phyloP scores from a whole-genome alignment of 2,888 invertebrate species.

The Pammene fasciana region DNA sequence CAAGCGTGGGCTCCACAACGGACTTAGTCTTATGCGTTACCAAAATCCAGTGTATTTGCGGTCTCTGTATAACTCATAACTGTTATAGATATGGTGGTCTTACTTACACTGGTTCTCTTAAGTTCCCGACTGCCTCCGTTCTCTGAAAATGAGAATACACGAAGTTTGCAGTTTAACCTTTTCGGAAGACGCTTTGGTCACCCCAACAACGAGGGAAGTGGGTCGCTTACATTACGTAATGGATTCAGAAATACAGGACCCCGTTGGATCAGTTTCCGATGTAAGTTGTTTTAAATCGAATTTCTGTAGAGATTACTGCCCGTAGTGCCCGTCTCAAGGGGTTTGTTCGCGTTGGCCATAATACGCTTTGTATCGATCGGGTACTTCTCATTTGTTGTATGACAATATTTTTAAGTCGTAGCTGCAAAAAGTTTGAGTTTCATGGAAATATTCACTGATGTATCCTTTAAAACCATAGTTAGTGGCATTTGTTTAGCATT shows the following conservation, averaged over 20 bases:
- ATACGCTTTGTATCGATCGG: constrained; percentile 22
- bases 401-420: background rate
- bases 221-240: constrained; percentile 67
- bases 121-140: constrained; percentile 26
- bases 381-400: background rate
- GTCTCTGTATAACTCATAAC: background rate
- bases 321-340: constrained; percentile 8
- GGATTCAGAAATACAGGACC: constrained; percentile 53
- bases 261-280: constrained; percentile 44
- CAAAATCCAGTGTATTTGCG: background rate
- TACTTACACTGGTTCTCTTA: background rate
- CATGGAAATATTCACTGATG: too few species aligned
- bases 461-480: too few species aligned
- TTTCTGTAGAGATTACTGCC: constrained; percentile 33
- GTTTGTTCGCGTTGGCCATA: background rate
- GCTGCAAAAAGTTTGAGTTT: background rate
- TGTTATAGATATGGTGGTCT: background rate
- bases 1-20: constrained; percentile 23
- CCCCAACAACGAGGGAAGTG: constrained; percentile 52
- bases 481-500: too few species aligned
- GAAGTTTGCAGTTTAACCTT: constrained; percentile 61
- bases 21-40: background rate
- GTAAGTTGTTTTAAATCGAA: constrained; percentile 42
- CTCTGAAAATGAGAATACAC: constrained; percentile 52
- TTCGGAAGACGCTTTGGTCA: constrained; percentile 52